Evolutionary conservation across 2,888 invertebrate genomes (phyloP), one percentile per base, ranked within the genome.

Genomic region (Melanchra persicariae): DNA sequence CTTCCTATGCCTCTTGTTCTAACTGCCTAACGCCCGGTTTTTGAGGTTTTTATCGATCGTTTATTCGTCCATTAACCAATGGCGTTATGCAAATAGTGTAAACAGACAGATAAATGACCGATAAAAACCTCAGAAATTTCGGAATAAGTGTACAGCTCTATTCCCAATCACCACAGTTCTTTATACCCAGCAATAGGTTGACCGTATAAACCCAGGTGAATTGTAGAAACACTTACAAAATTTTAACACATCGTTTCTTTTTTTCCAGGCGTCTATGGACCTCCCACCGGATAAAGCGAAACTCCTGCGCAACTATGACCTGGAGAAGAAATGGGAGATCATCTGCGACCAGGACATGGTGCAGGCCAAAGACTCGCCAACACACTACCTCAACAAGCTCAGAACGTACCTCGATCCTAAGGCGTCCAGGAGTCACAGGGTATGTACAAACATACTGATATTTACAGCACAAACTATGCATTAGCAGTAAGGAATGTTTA

Each of bases 321-420:
- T 98, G 94, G 99, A 99, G 93, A 99, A 99, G 96, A 99, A 99
- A 96, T 99, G 99, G 99, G 99, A 99, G 96, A 98, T 99, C 94
- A 99, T 99, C 96, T 99, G 99, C 97, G 99, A 99, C 97, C 99
- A 99, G 98, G 99, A 99, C 97, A 98, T 98, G 97, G 99, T 99
- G 87, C 99, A 99, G 92, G 99, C 99, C n/a, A 99, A 99, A 95
- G 99, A 99, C 94, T 98, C 99, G 62, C 99, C 99, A 61, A 97
- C 98, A 70, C 98, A 99, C 95, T 99, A 99, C 97, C 97, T 99
- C 92, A 98, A 98, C 94, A 99, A 99, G 95, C 96, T 99, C 87
- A 97, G 98, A 88, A 99, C 99, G 10, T 99, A 99, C 95, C 97
- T 99, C 92, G 99, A 99, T 93, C 99, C 99, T 6, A 99, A 99